A percentile compares a stretch with the other conserved stretches of the same genome.
Evolutionary conservation across 2,888 invertebrate genomes (phyloP).

Genomic region (Lysandra coridon): DNA sequence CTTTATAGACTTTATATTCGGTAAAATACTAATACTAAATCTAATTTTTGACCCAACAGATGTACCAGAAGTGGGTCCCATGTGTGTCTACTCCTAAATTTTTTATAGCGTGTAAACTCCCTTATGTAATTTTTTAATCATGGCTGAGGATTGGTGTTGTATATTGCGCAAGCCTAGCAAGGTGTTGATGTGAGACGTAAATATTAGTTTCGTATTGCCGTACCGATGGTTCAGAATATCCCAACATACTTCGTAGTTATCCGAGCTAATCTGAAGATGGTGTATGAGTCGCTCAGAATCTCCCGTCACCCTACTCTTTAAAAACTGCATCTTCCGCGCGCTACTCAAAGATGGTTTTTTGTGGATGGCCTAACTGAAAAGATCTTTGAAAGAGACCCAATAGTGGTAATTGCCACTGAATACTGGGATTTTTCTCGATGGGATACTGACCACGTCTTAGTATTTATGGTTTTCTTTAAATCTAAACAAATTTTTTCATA

Average conservation of each 20-base stretch:
- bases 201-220: conserved; percentile 37
- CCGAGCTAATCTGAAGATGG: conserved; percentile 33
- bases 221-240: conserved; percentile 40
- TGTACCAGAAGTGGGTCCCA: too few relatives aligned
- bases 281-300: conserved; percentile 37
- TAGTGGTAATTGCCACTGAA: conserved; percentile 38
- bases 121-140: conserved; percentile 5
- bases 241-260: conserved; percentile 36
- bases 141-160: conserved; percentile 2
- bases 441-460: conserved; percentile 14
- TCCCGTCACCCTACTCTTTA: conserved; percentile 34
- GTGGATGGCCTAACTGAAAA: conserved; percentile 33
- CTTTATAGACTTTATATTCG: too few relatives aligned
- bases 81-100: not conserved
- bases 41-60: too few relatives aligned
- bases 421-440: conserved; percentile 33
- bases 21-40: too few relatives aligned
- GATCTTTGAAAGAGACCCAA: conserved; percentile 36
- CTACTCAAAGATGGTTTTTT: conserved; percentile 35
- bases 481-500: too few relatives aligned
- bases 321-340: conserved; percentile 27
- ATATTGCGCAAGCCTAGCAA: conserved; percentile 5
- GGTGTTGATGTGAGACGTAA: conserved; percentile 31
- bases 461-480: conserved; percentile 34
- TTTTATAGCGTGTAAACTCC: not conserved